Evolutionary conservation across 2,113 vertebrate species (phyloP), one percentile per base, ranked within the genome.

Genomic region (Acrocephalus kingi): DNA sequence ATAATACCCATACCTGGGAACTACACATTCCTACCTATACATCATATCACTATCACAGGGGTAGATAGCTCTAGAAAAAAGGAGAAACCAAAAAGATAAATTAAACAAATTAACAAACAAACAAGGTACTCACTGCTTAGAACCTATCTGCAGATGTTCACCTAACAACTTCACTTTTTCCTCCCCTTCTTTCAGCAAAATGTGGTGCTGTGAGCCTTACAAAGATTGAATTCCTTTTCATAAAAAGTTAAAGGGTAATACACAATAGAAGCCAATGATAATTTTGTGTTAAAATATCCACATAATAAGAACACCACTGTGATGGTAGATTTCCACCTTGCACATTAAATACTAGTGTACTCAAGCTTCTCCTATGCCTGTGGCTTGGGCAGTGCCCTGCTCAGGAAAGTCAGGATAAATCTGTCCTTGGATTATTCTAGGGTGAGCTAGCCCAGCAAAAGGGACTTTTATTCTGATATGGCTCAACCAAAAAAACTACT

Each of bases 281-380:
- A 96, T 94, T 97, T 94, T 91, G 76, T 97, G 94, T 95, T 96
- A 97, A 97, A 97, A 96, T 95, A 92, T 63, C 69, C 77, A 93
- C 79, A 61, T 93, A 93, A 81, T 85, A 96, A 92, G 76, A 95
- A 84, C 75, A 89, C 55, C 83, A 95, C 81, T 93, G 86, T 74
- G 90, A 96, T 73, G 74, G 84, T 78, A 91, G 94, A 95, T 94
- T 87, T 30, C 16, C 63, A 91, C 92, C 90, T 94, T 27, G 72
- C 90, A 76, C 90, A 64, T 88, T 93, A 89, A 66, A 94, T 85
- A 84, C 46, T 17, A 41, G 33, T n/a, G 31, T 74, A 69, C 64
- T 96, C 58, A 54, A 82, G 84, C 56, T 97, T 69, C 74, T 51
- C 64, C 72, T 90, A 2, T 43, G 90, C 63, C 84, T 46, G 39